Evolutionary conservation across 2,888 invertebrate genomes (phyloP).

Genomic region (Athalia circularis): DNA sequence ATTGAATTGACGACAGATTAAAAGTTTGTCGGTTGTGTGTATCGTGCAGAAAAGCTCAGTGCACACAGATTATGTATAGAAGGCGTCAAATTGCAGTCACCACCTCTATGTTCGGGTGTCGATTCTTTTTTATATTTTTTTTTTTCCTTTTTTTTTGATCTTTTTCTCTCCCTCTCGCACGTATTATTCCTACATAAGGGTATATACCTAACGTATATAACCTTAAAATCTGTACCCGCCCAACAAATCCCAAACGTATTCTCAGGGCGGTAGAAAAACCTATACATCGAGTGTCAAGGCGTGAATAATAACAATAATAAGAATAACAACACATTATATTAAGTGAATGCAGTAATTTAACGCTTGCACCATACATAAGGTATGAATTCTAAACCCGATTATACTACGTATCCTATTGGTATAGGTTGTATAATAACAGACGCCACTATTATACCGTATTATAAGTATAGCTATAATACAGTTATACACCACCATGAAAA

Average conservation of each 20-base stretch:
- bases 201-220: too few relatives aligned
- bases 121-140: too few relatives aligned
- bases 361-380: slow-evolving; percentile 10
- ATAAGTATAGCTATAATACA: slow-evolving; percentile 8
- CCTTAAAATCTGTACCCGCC: too few relatives aligned
- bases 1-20: slow-evolving; percentile 65
- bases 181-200: background rate
- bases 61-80: too few relatives aligned
- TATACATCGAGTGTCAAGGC: background rate
- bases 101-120: slow-evolving; percentile 46
- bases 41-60: slow-evolving; percentile 26
- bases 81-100: slow-evolving; percentile 62
- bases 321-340: too few relatives aligned
- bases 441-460: slow-evolving; percentile 37
- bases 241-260: too few relatives aligned
- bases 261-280: too few relatives aligned
- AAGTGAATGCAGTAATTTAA: slow-evolving; percentile 44
- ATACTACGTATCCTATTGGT: background rate
- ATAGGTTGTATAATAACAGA: slow-evolving; percentile 27
- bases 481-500: background rate
- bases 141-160: background rate
- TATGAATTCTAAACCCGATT: slow-evolving; percentile 32
- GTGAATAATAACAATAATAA: slow-evolving; percentile 3
- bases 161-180: slow-evolving; percentile 45
- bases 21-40: slow-evolving; percentile 64